Evolutionary conservation across 2,888 invertebrate genomes (phyloP), one percentile per base, ranked within the genome.

Genomic region (Agonopterix subpropinquella): DNA sequence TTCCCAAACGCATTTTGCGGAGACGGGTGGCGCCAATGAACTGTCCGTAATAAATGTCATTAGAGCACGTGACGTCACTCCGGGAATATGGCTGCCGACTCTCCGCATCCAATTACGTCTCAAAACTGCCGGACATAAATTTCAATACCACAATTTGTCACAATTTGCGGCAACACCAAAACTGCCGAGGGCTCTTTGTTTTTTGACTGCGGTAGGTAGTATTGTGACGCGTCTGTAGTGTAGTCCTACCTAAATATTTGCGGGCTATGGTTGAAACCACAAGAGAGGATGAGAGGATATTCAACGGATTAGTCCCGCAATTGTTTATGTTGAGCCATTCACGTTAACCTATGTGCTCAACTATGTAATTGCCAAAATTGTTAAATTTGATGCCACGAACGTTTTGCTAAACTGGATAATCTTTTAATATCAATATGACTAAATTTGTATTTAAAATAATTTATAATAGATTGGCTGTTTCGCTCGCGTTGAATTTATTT

Each of bases 121-220:
- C 77, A 81, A 84, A 80, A 81, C 77, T 77, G 78, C 74, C 72
- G 76, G 73, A 80, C 80, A 80, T 82, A 80, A 83, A 84, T 83
- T 83, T 80, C 80, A 77, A 82, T 80, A 82, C 81, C 72, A 78
- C 75, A 79, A 81, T 83, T 81, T 80, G 79, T 80, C 77, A 80
- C 77, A 78, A 77, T 79, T 80, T 80, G 78, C 67, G 80, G 77
- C 62, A 67, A 60, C 63, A 58, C 60, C 65, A 55, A 63, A 71
- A 72, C 61, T 61, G 64, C 54, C 55, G 57, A 60, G 55, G 58
- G 67, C 63, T 70, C 67, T 75, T 70, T 74, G 69, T 75, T 77
- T 77, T 77, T 73, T 71, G 64, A 67, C 67, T 67, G 65, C 61
- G 67, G 62, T 58, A 48, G 58, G 61, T 55, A 57, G 59, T 65